These are phyloP conservation scores for Netelia melanura DNA, from an alignment of 2,888 invertebrate genomes.

Conservation along the genomic window DNA sequence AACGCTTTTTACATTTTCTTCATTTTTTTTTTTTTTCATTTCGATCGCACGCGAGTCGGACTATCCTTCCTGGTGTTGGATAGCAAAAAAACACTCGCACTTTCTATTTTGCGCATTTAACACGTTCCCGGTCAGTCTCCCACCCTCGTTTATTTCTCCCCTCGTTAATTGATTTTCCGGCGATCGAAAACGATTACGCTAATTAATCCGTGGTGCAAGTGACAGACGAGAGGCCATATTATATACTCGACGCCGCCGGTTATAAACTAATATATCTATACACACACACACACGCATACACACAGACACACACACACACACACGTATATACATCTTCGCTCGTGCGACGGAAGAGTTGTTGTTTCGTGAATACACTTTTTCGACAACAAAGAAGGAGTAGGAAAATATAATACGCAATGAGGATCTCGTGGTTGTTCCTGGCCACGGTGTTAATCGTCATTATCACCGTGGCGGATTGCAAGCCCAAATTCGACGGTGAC, in stretches of 20 bases:
- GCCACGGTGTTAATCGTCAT: conserved; percentile 83
- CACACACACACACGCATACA: neutral
- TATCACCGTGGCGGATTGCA: conserved; percentile 86
- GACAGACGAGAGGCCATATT: conserved; percentile 48
- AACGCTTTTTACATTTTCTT: conserved; percentile 9
- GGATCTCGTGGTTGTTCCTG: conserved; percentile 85
- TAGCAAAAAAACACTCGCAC: conserved; percentile 1
- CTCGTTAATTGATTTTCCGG: conserved; percentile 47
- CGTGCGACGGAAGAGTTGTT: neutral
- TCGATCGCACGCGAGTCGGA: too few species aligned
- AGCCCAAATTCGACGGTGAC: conserved; percentile 91
- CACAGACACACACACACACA: neutral
- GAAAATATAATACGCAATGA: conserved; percentile 77
- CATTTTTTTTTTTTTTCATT: neutral
- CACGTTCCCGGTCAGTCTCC: conserved; percentile 1
- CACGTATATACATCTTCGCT: neutral
- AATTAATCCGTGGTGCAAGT: conserved; percentile 57
- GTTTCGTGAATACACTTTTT: neutral
- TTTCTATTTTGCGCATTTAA: conserved; percentile 45
- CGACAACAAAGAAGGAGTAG: neutral
- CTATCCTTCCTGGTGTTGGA: too few species aligned
- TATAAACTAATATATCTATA: conserved; percentile 36
- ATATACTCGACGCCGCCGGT: conserved; percentile 46
- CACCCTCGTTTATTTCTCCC: conserved; percentile 2
- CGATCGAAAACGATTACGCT: conserved; percentile 43